Percentiles rank a stretch among this genome's conserved stretches.
Evolutionary conservation across 2,888 invertebrate genomes (phyloP).

Genomic region (Zaprionus lineosus): DNA sequence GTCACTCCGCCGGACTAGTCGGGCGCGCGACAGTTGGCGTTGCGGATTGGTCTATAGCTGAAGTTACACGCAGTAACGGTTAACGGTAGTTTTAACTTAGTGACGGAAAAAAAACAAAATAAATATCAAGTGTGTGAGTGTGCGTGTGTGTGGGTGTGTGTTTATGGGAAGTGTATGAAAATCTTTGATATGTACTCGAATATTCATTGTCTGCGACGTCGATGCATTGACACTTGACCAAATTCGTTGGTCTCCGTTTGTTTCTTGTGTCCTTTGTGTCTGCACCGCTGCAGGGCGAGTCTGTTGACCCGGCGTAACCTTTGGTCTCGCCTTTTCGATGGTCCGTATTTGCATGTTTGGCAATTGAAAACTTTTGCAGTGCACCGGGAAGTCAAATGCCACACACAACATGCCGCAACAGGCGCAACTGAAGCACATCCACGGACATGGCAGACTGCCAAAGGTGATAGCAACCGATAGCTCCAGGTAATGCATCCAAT

Average conservation of each 20-base stretch:
- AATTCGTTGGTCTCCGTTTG: slow-evolving; percentile 10
- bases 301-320: slow-evolving; percentile 47
- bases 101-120: slow-evolving; percentile 1
- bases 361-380: slow-evolving; percentile 9
- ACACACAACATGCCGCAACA: slow-evolving; percentile 59
- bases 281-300: slow-evolving; percentile 34
- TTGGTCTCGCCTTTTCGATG: slow-evolving; percentile 30
- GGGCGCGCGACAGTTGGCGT: slow-evolving; percentile 65
- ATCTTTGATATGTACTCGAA: slow-evolving; percentile 5
- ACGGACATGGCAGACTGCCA: slow-evolving; percentile 54
- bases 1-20: slow-evolving; percentile 60
- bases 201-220: too few species aligned
- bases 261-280: slow-evolving; percentile 43
- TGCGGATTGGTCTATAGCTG: slow-evolving; percentile 46
- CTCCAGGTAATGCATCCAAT: slow-evolving; percentile 55
- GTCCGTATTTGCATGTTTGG: slow-evolving; percentile 11
- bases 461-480: slow-evolving; percentile 56
- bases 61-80: too few species aligned
- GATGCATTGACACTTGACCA: neutral
- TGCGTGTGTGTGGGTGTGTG: too few species aligned
- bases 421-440: slow-evolving; percentile 58
- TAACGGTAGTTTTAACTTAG: neutral
- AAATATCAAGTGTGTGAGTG: too few species aligned
- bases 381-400: neutral
- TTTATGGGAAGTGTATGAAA: neutral